These are phyloP conservation scores for Bos javanicus DNA, from an alignment of 2,113 vertebrate species.

Conservation along the genomic window DNA sequence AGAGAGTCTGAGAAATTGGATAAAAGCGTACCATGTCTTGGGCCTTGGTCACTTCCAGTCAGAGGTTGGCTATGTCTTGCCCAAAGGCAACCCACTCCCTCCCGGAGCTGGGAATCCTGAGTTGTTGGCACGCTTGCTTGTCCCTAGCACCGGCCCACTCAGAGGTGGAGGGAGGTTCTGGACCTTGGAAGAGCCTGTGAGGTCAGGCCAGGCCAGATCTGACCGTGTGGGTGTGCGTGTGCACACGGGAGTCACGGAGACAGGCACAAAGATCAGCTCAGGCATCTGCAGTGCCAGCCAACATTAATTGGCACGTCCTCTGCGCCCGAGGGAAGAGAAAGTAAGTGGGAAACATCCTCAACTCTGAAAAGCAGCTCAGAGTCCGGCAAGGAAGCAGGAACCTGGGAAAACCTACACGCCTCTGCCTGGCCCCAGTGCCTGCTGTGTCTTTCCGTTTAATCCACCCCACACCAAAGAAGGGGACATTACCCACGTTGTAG, in stretches of 20 bases:
- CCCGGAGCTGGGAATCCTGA: background rate
- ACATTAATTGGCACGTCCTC: background rate
- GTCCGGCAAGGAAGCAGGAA: background rate
- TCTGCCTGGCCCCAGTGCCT: too few species aligned
- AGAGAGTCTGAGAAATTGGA: constrained; percentile 24
- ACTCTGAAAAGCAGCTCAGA: background rate
- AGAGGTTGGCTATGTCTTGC: background rate
- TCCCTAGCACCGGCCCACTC: background rate
- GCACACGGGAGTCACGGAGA: background rate
- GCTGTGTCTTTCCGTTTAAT: background rate
- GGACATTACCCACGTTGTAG: background rate
- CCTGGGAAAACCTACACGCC: background rate
- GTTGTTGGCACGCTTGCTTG: background rate
- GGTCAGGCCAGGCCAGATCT: background rate
- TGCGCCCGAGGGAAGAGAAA: background rate
- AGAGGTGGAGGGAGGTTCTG: background rate
- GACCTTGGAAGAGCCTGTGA: background rate
- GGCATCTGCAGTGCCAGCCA: background rate
- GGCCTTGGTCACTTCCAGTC: background rate
- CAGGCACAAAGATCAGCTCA: background rate
- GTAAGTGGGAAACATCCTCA: background rate
- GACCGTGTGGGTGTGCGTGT: background rate
- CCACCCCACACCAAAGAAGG: background rate
- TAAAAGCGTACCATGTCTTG: background rate
- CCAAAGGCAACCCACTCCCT: background rate